Percentiles rank a stretch among this genome's conserved stretches.
Conservation (phyloP, 2,797 vertebrate genomes). For the Neosilurus hyrtlii region DNA sequence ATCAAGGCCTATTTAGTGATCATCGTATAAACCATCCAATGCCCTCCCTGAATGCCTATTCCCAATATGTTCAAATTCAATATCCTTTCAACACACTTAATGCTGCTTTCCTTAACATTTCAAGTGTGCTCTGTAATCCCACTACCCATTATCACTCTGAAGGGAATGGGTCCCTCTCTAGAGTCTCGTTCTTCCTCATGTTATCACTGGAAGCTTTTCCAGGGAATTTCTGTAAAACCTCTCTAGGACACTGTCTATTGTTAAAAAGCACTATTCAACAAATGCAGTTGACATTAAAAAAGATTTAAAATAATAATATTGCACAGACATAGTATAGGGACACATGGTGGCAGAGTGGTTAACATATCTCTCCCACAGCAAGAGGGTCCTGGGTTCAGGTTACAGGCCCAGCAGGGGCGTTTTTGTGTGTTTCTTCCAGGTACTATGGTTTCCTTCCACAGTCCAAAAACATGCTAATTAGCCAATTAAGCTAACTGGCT, state of each 20-base stretch:
- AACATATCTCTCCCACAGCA: no score
- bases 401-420: no score
- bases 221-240: not conserved
- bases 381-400: no score
- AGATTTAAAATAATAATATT: not conserved
- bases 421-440: no score
- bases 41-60: not conserved
- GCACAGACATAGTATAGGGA: not conserved
- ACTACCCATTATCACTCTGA: not conserved
- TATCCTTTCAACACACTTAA: slow-evolving; percentile 6
- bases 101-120: not conserved
- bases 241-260: not conserved
- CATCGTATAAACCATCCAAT: not conserved
- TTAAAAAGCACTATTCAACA: not conserved
- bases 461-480: no score
- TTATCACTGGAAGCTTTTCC: not conserved
- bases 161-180: no score
- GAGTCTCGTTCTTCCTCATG: not conserved
- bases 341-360: not conserved
- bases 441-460: no score
- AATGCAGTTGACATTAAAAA: not conserved
- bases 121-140: not conserved
- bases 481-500: no score
- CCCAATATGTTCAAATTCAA: not conserved
- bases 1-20: slow-evolving; percentile 39